Base-by-base conservation (phyloP, 2,888 invertebrate species). In the Lysandra bellargus region DNA sequence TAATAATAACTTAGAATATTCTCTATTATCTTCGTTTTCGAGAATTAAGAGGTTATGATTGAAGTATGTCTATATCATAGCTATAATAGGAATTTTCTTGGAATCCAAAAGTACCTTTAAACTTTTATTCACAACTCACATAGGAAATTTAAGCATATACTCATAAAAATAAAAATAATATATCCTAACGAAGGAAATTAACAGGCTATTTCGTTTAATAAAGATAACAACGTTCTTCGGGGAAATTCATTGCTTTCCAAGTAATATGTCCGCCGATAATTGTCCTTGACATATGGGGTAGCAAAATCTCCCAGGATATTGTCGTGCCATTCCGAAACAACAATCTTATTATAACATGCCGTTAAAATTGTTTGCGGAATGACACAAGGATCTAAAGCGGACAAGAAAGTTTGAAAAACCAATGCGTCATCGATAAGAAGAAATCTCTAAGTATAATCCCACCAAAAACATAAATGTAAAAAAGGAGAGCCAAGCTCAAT, bases 211-310 rank as follows among this genome's bases (percentile, higher is more conserved):
- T 33, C 33, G 17, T 76, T 53, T 83, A 81, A 83, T 83, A 80
- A 82, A 80, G 76, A 53, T 74, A 78, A 80, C 60, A 73, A 9
- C 33, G 33, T 75, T 79, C 83, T 81, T 79, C 61, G 6, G 83
- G 83, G 84, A 83, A 53, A 81, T 81, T 79, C 49, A 79, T 82
- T 85, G 87, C 33, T 37, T 44, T 44, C 74, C 44, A 40, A 74
- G 74, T 44, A 74, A 74, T 74, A 74, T 83, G 84, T 80, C 80
- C 84, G 83, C 82, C 83, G 84, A 82, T 84, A 82, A 85, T 84
- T 85, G 84, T 79, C 90, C 89, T 88, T 90, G 90, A 85, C 85
- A 86, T 81, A 79, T 80, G 79, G 80, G 80, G 81, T 79, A 79
- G 69, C 80, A 78, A 79, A 82, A 81, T 79, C 37, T 75, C 73